Percentiles rank a stretch among this genome's conserved stretches.
These are phyloP conservation scores for Drosophila novamexicana DNA, from an alignment of 1,140 invertebrate genomes.

Conservation along the genomic window DNA sequence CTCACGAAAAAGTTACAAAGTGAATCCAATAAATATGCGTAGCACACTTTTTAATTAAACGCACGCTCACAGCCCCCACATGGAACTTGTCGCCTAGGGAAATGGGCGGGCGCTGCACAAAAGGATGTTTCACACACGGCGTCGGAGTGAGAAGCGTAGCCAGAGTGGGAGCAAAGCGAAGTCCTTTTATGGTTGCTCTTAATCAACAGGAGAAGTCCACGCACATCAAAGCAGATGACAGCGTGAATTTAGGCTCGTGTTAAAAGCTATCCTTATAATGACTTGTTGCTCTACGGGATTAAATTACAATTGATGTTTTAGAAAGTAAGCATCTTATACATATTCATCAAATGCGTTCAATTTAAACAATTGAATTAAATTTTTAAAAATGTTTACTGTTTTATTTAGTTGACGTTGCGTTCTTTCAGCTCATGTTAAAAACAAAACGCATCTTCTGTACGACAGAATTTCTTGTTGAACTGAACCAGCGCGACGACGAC, in stretches of 20 bases:
- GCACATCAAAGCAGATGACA: slow-evolving; percentile 27
- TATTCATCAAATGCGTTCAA: slow-evolving; percentile 22
- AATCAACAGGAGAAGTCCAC: slow-evolving; percentile 47
- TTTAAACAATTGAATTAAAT: slow-evolving; percentile 33
- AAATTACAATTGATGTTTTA: slow-evolving; percentile 8
- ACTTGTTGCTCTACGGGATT: background rate
- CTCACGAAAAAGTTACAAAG: slow-evolving; percentile 52
- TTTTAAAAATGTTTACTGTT: slow-evolving; percentile 75
- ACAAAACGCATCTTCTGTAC: slow-evolving; percentile 62
- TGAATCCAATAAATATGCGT: slow-evolving; percentile 54
- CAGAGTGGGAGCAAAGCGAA: background rate
- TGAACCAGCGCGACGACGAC: slow-evolving; percentile 56
- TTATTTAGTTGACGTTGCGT: slow-evolving; percentile 73
- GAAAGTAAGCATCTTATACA: slow-evolving; percentile 21
- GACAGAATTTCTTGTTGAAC: slow-evolving; percentile 66
- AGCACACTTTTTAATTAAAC: slow-evolving; percentile 62
- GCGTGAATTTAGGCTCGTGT: slow-evolving; percentile 7
- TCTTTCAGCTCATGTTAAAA: slow-evolving; percentile 67
- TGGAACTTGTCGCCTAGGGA: slow-evolving; percentile 6
- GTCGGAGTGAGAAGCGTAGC: slow-evolving; percentile 7
- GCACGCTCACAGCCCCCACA: slow-evolving; percentile 22
- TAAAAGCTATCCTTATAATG: slow-evolving; percentile 26
- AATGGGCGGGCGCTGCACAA: slow-evolving; percentile 7
- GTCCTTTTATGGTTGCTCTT: slow-evolving; percentile 47
- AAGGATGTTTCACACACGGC: slow-evolving; percentile 12